Evolutionary conservation across 92 coral and sea anemone species (phyloP), one percentile per base, ranked within the genome.

Genomic region (Palythoa grandis): DNA sequence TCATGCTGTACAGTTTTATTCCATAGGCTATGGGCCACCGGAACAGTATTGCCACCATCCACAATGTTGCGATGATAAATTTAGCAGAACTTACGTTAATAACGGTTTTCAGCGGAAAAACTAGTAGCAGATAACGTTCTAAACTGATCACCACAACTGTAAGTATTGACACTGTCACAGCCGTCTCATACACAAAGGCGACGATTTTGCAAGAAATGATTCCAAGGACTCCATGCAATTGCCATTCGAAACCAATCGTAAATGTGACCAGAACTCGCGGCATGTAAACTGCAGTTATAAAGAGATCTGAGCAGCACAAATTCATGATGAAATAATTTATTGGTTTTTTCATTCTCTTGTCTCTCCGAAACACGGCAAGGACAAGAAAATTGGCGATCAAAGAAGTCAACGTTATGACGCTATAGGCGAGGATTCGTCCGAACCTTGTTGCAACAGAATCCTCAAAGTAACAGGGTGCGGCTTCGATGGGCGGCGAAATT

Each of bases 1-100:
- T 65, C 43, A n/a, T 24, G 20, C 20, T 11, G 73, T 79, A 22
- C 0, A 79, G 56, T 22, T 61, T 79, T 43, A 79, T 79, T 4
- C 84, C 84, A 24, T 79, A 79, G 2, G 84, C 74, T 40, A 63
- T 63, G 15, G 84, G 84, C 84, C 84, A 79, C 10, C 84, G 84
- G 84, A 79, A 79, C 10, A 52, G 10, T 10, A 79, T 22, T 4
- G 84, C 84, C 72, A 79, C 84, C 74, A 40, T 56, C 84, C 84
- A 79, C 9, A 65, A 13, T 22, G 56, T 60, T 10, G 48, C 11
- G 38, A 79, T 61, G 12, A 63, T 79, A 13, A 43, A 16, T 65
- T 79, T 63, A 14, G 84, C 68, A n/a, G 38, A 40, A 3, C 74
- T 60, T 4, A 63, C 52, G 71, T 39, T 39, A 56, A 65, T 67